Percentiles rank a stretch among this genome's conserved stretches.
Conservation (phyloP, 1,140 invertebrate species). For the Meloidogyne chitwoodi region DNA sequence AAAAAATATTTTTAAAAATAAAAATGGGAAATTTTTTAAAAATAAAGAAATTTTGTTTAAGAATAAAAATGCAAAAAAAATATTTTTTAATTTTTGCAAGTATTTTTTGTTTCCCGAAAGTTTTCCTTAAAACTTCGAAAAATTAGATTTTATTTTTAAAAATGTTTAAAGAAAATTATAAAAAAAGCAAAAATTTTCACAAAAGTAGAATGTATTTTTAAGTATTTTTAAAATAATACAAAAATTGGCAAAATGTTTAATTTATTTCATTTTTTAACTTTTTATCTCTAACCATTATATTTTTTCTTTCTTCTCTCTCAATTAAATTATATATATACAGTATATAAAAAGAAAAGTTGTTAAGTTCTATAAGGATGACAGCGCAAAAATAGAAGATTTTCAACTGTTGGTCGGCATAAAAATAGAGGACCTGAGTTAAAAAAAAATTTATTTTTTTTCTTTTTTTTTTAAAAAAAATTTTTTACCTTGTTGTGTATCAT, state of each 20-base stretch:
- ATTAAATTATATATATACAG: too few relatives aligned
- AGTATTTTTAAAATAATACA: background rate
- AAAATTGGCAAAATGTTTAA: background rate
- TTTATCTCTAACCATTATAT: background rate
- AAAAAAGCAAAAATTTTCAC: too few relatives aligned
- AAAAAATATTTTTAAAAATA: background rate
- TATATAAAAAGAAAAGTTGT: background rate
- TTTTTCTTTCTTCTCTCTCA: background rate
- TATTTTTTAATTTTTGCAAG: too few relatives aligned
- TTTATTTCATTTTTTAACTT: background rate
- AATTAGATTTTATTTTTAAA: too few relatives aligned
- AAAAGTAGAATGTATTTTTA: too few relatives aligned
- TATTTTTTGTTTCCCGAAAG: too few relatives aligned
- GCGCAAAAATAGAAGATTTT: background rate
- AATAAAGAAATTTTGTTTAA: background rate
- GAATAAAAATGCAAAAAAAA: slow-evolving; percentile 1
- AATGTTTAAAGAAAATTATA: too few relatives aligned
- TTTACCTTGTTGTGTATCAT: background rate
- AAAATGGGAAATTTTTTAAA: background rate
- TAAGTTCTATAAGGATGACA: background rate
- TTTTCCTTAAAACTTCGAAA: too few relatives aligned
- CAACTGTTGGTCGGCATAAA: background rate
- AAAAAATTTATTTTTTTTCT: too few relatives aligned
- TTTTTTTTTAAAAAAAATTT: too few relatives aligned
- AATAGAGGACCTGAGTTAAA: background rate